Conservation (phyloP, 2,888 invertebrate species). For the Thelaira solivaga region DNA sequence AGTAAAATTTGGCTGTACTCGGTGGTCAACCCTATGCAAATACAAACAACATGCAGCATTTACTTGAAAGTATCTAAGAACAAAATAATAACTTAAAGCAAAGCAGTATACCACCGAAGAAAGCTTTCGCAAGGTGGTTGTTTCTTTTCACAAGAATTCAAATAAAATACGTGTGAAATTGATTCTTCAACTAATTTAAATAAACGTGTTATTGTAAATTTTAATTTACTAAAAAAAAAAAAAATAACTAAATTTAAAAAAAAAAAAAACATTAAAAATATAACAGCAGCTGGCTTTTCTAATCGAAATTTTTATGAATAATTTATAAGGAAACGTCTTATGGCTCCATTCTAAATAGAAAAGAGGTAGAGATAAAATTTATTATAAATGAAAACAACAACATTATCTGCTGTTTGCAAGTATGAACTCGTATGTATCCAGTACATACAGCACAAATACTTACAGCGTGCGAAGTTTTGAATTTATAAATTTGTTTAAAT, state of each 20-base stretch:
- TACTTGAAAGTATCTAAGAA: slow-evolving; percentile 5
- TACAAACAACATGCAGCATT: slow-evolving; percentile 44
- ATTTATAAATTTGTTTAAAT: no score
- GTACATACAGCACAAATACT: no score
- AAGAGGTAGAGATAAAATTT: slow-evolving; percentile 39
- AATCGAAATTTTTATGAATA: no score
- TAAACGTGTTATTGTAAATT: slow-evolving; percentile 42
- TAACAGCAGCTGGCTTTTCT: slow-evolving; percentile 40
- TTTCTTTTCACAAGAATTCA: slow-evolving; percentile 1
- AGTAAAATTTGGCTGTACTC: not conserved
- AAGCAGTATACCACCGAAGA: not conserved
- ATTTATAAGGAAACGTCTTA: no score
- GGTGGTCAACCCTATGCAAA: not conserved
- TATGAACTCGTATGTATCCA: no score
- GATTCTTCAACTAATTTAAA: slow-evolving; percentile 43
- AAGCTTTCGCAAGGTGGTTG: not conserved
- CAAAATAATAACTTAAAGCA: not conserved
- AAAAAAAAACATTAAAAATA: no score
- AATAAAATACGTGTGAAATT: not conserved
- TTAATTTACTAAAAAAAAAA: not conserved
- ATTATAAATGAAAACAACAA: no score
- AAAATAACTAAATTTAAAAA: not conserved
- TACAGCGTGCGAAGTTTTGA: no score
- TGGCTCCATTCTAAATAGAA: not conserved
- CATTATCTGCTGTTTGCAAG: no score